These are phyloP conservation scores for Platalea minor DNA, from an alignment of 2,797 vertebrate genomes.

Conservation along the genomic window DNA sequence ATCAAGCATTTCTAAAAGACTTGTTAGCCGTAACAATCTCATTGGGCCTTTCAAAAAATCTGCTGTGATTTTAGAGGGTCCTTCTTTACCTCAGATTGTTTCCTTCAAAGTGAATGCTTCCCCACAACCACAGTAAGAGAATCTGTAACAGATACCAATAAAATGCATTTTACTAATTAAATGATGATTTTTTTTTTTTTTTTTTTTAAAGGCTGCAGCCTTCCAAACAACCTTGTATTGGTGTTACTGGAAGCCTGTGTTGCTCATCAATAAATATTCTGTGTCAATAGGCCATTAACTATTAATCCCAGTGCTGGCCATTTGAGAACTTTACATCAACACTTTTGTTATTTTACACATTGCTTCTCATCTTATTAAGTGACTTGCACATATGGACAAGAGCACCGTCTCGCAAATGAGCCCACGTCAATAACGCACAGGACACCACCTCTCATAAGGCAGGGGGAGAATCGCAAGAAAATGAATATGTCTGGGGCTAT, in stretches of 20 bases:
- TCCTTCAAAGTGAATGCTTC: background rate
- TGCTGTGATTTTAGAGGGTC: background rate
- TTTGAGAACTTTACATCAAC: slow-evolving; percentile 74
- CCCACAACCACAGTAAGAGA: background rate
- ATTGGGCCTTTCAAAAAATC: background rate
- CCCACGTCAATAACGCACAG: background rate
- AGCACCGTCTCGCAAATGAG: slow-evolving; percentile 33
- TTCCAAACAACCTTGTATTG: background rate
- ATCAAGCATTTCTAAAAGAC: slow-evolving; percentile 19
- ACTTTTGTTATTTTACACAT: slow-evolving; percentile 75
- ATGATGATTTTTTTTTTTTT: background rate
- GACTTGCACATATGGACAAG: slow-evolving; percentile 61
- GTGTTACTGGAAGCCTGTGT: slow-evolving; percentile 44
- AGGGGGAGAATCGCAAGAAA: slow-evolving; percentile 2
- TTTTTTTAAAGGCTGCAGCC: background rate
- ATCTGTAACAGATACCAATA: background rate
- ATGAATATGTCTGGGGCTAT: slow-evolving; percentile 33
- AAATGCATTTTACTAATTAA: background rate
- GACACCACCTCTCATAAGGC: background rate
- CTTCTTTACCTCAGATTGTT: background rate
- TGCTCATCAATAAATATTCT: slow-evolving; percentile 66
- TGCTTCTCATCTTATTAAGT: slow-evolving; percentile 70
- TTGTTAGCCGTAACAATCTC: background rate
- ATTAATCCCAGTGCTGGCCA: slow-evolving; percentile 68
- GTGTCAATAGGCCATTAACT: slow-evolving; percentile 74